phyloP scores from a whole-genome alignment of 2,888 invertebrate genomes.

The Lasiommata megera region DNA sequence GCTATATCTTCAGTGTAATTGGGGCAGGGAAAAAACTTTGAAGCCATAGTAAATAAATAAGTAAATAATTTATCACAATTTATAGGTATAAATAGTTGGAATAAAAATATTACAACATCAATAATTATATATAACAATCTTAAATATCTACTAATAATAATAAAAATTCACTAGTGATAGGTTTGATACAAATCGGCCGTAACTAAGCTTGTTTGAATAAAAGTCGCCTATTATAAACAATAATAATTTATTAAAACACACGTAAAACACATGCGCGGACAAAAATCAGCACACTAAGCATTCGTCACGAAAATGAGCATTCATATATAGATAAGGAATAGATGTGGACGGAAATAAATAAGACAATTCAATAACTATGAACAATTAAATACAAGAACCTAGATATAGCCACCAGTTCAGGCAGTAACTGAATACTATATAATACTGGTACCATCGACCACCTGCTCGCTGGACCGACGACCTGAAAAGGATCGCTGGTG shows the following conservation, averaged over 20 bases:
- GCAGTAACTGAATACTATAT: too few relatives aligned
- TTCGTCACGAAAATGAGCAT: constrained; percentile 40
- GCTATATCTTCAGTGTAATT: not conserved
- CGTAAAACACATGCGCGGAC: constrained; percentile 50
- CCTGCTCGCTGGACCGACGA: too few relatives aligned
- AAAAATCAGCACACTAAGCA: constrained; percentile 72
- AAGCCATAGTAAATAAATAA: not conserved
- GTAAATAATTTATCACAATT: not conserved
- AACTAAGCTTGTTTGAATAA: constrained; percentile 31
- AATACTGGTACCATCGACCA: too few relatives aligned
- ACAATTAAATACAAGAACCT: too few relatives aligned
- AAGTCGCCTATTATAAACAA: constrained; percentile 24
- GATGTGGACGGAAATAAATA: constrained; percentile 19
- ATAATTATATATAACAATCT: not conserved
- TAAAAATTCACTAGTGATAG: constrained; percentile 50
- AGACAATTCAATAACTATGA: too few relatives aligned
- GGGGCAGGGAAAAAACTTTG: constrained; percentile 4
- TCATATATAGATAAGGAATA: constrained; percentile 15
- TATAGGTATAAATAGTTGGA: not conserved
- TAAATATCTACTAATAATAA: constrained; percentile 11
- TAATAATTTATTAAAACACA: constrained; percentile 41
- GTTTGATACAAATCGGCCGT: constrained; percentile 67
- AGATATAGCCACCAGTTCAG: too few relatives aligned
- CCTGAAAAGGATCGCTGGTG: too few relatives aligned
- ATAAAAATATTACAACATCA: not conserved